These are phyloP conservation scores for Diaphora mendica DNA, from an alignment of 2,888 invertebrate genomes.

Conservation along the genomic window DNA sequence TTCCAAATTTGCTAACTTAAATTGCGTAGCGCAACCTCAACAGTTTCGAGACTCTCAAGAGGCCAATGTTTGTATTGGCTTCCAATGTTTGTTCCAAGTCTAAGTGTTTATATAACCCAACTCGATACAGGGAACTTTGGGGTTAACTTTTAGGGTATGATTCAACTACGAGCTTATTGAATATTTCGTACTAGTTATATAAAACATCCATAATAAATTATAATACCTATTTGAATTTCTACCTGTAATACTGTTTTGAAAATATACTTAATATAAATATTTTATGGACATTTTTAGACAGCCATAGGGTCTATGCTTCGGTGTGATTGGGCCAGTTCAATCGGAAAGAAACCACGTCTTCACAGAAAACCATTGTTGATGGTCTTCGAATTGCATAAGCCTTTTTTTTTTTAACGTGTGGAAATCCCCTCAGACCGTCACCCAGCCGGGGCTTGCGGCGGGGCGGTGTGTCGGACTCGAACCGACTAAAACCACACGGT, in stretches of 20 bases:
- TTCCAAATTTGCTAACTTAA: conserved; percentile 9
- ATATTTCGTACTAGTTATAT: neutral
- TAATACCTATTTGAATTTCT: neutral
- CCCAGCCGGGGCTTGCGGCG: no score
- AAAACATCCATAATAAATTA: neutral
- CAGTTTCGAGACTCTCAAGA: conserved; percentile 1
- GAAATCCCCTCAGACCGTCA: no score
- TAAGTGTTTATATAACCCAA: conserved; percentile 14
- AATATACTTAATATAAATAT: neutral
- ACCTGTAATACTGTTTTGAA: neutral
- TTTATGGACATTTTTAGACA: neutral
- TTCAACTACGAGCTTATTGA: neutral
- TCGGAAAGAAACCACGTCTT: no score
- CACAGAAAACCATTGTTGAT: no score
- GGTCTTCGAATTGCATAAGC: no score
- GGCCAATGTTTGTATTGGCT: conserved; percentile 23
- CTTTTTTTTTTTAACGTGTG: no score
- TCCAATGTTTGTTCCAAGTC: conserved; percentile 19
- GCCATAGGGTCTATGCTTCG: no score
- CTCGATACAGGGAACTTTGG: conserved; percentile 18
- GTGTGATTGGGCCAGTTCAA: no score
- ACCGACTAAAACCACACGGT: no score
- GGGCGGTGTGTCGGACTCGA: no score
- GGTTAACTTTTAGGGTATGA: conserved; percentile 2
- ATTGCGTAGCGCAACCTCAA: conserved; percentile 5